A percentile compares a stretch with the other conserved stretches of the same genome.
Evolutionary conservation across 1,140 invertebrate genomes (phyloP).

Genomic region (Notospermus geniculatus): DNA sequence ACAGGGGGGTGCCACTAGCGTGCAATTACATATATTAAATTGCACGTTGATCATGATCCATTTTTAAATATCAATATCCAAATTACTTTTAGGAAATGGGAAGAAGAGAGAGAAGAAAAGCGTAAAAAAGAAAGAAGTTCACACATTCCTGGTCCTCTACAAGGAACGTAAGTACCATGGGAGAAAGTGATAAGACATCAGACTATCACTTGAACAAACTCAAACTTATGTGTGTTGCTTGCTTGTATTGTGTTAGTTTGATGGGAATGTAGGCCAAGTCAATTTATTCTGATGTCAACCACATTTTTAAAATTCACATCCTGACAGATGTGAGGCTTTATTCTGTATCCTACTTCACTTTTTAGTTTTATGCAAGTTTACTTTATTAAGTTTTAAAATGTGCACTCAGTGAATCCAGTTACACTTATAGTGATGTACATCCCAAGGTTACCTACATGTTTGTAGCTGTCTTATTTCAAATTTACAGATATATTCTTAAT

Average conservation of each 20-base stretch:
- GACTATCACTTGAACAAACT: neutral
- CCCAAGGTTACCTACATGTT: no score
- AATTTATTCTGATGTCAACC: neutral
- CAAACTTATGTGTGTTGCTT: neutral
- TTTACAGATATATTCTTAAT: neutral
- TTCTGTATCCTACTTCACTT: no score
- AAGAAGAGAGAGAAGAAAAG: slow-evolving; percentile 36
- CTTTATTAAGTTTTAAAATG: no score
- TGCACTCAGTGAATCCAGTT: no score
- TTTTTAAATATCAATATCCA: neutral
- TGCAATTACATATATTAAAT: no score
- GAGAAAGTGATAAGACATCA: neutral
- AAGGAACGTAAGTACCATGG: slow-evolving; percentile 34
- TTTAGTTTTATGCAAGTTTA: no score
- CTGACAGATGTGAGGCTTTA: no score
- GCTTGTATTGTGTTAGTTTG: neutral
- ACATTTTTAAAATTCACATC: neutral
- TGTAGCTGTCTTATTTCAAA: slow-evolving; percentile 1
- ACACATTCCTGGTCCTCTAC: slow-evolving; percentile 43
- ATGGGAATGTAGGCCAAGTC: neutral
- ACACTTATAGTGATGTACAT: no score
- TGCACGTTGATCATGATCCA: no score
- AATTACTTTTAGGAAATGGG: slow-evolving; percentile 31
- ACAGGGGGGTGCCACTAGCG: no score
- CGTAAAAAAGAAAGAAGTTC: slow-evolving; percentile 31